Percentiles rank a stretch among this genome's conserved stretches.
These are phyloP conservation scores for Anthonomus grandis DNA, from an alignment of 1,140 invertebrate species.

Conservation along the genomic window DNA sequence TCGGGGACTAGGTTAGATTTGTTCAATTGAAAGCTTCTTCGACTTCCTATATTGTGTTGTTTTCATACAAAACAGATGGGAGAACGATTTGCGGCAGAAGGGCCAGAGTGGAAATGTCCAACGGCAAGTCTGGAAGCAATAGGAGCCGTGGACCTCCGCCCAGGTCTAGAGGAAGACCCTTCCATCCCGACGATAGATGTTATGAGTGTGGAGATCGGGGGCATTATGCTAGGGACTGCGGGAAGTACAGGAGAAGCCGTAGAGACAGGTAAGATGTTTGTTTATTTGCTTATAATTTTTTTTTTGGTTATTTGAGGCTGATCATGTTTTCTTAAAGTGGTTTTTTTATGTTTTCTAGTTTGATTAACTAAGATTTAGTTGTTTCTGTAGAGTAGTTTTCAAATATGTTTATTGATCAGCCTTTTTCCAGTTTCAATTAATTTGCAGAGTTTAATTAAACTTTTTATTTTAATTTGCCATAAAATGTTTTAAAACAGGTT, in stretches of 20 bases:
- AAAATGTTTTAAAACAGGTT: no score
- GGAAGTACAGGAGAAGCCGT: constrained; percentile 55
- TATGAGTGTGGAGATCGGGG: constrained; percentile 90
- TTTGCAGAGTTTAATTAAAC: no score
- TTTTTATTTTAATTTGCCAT: no score
- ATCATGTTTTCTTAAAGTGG: no score
- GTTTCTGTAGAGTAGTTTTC: no score
- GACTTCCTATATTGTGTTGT: neutral
- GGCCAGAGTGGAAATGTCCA: constrained; percentile 90
- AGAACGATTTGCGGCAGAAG: constrained; percentile 82
- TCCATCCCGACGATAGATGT: constrained; percentile 81
- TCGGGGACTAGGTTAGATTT: constrained; percentile 62
- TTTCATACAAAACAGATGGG: constrained; percentile 54
- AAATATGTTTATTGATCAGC: no score
- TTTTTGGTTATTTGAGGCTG: constrained; percentile 16
- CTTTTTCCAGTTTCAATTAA: no score
- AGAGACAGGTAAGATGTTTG: constrained; percentile 54
- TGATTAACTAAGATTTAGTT: no score
- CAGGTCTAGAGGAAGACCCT: constrained; percentile 60
- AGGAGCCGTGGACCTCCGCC: constrained; percentile 53
- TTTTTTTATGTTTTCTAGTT: no score
- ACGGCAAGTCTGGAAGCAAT: constrained; percentile 71
- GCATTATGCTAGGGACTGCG: constrained; percentile 88
- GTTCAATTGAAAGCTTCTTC: neutral
- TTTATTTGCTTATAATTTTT: constrained; percentile 12